Evolutionary conservation across 2,888 invertebrate genomes (phyloP), one percentile per base, ranked within the genome.

Genomic region (Thelaira solivaga): DNA sequence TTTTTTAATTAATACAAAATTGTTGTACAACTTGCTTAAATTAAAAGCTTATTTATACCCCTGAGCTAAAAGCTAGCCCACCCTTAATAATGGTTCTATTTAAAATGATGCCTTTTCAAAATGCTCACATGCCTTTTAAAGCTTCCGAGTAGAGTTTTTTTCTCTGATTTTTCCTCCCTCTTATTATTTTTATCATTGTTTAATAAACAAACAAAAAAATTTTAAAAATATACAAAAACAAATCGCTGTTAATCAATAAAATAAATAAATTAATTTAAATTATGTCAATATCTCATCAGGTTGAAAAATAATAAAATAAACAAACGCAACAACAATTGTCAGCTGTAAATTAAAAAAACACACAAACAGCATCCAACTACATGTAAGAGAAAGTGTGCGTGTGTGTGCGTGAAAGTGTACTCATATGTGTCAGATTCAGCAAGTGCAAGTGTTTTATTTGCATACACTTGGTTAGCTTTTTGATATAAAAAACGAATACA

Each of bases 391-490:
- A 11, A 41, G 11, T 11, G 55, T 36, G 55, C 10, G 22, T 22
- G n/a, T 31, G 22, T 41, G 16, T 16, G 24, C 3, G 22, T 13
- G n/a, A 6, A 36, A 10, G 3, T 7, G 10, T 18, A 16, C 24
- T 29, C 39, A 16, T 34, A 64, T 72, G 72, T 68, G 74, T 74
- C 64, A 69, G 51, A 68, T 64, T 76, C 34, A 68, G 67, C 64
- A 39, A 76, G 72, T 72, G 65, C 74, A 75, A 79, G 78, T 79
- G 78, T 79, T 79, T 72, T 75, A 74, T 74, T 74, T 74, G 22
- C 67, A 59, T 61, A 59, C 45, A 74, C 67, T 71, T 55, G 20
- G 51, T 41, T 64, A 41, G 49, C 34, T n/a, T 43, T 65, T 64
- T 65, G 49, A 20, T n/a, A n/a, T 24, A 10, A 45, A 26, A 59